Percentiles rank a stretch among this genome's conserved stretches.
phyloP scores from a whole-genome alignment of 2,797 vertebrate species.

The Arctocebus calabarensis region DNA sequence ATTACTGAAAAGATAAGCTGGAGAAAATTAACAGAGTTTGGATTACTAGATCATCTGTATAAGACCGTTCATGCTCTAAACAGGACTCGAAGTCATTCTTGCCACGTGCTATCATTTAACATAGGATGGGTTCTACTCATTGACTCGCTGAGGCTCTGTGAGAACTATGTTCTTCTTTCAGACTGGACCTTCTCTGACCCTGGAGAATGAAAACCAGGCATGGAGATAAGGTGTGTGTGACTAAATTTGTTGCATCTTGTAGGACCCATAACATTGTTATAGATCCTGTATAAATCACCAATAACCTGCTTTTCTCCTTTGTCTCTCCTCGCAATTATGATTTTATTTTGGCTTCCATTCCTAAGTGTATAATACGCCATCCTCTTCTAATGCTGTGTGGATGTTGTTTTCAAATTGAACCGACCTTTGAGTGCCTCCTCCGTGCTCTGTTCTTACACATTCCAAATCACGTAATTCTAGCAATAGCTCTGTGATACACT shows the following conservation, averaged over 20 bases:
- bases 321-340: not conserved
- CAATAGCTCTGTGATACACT: not conserved
- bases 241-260: not conserved
- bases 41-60: not conserved
- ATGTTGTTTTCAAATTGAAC: not conserved
- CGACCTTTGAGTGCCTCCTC: not conserved
- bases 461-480: not conserved
- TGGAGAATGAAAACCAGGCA: not conserved
- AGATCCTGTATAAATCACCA: not conserved
- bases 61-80: not conserved
- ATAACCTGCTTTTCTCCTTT: not conserved
- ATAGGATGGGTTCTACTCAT: not conserved
- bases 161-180: not conserved
- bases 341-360: not conserved
- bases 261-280: not conserved
- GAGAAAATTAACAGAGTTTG: constrained; percentile 20
- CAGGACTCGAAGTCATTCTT: not conserved
- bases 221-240: not conserved
- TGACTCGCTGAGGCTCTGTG: not conserved
- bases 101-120: not conserved
- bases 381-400: not conserved
- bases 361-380: not conserved
- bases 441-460: not conserved
- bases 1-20: not conserved
- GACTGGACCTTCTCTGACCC: not conserved